Conservation (phyloP, 92 coral and sea anemone genomes). For the Galaxea fascicularis region DNA sequence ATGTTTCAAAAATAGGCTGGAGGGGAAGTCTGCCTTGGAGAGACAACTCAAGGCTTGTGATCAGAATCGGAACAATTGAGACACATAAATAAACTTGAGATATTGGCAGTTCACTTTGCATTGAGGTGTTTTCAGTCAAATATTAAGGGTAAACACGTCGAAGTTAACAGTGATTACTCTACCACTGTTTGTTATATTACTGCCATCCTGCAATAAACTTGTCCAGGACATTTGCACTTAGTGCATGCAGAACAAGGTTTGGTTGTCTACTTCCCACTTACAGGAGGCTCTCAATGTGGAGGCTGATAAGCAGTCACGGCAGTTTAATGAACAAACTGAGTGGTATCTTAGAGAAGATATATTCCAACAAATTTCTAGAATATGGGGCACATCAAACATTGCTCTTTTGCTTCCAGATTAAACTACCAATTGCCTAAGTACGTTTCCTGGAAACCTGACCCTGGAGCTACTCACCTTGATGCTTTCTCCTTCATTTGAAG, state of each 20-base stretch:
- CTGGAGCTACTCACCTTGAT: constrained; percentile 53
- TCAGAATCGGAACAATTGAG: constrained; percentile 11
- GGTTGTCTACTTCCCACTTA: not conserved
- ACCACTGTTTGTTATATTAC: not conserved
- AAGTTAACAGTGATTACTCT: not conserved
- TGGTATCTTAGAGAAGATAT: constrained; percentile 7
- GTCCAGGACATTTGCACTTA: not conserved
- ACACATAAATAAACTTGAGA: constrained; percentile 20
- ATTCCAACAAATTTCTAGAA: constrained; percentile 6
- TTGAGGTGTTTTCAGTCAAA: not conserved
- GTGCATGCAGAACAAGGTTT: not conserved
- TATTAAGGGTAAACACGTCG: not conserved
- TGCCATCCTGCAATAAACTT: not conserved
- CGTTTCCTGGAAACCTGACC: constrained; percentile 68
- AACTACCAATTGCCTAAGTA: constrained; percentile 35
- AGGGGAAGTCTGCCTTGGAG: constrained; percentile 39
- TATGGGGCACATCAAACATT: constrained; percentile 38
- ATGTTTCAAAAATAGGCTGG: constrained; percentile 69
- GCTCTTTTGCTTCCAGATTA: constrained; percentile 51
- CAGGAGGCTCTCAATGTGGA: not conserved
- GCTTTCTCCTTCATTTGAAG: constrained; percentile 30
- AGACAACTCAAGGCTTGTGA: constrained; percentile 47
- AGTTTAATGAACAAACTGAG: constrained; percentile 11
- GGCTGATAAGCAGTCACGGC: not conserved
- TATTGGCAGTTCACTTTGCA: not conserved